phyloP scores from a whole-genome alignment of 2,888 invertebrate species.

The Cecidostiba fungosa region DNA sequence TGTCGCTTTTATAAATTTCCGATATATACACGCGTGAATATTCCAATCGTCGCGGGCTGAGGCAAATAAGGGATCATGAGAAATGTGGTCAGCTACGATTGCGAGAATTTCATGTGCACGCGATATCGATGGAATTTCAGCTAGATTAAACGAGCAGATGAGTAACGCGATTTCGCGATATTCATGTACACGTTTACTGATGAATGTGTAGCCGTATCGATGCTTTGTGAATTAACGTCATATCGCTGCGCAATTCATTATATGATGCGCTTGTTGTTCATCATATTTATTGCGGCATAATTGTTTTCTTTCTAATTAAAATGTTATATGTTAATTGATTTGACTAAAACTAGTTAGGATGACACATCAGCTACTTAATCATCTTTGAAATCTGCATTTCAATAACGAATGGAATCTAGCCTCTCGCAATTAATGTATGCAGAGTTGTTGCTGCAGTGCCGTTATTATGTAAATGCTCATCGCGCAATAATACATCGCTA shows the following conservation, averaged over 20 bases:
- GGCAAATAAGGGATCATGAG: conserved; percentile 1
- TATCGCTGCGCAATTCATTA: neutral
- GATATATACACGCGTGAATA: neutral
- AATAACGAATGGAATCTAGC: neutral
- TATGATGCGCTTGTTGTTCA: neutral
- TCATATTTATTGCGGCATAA: too few relatives aligned
- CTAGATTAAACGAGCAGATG: neutral
- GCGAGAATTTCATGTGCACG: neutral
- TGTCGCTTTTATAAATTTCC: neutral
- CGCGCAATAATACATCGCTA: neutral
- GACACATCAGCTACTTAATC: neutral
- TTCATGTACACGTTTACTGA: neutral
- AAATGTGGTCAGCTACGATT: neutral
- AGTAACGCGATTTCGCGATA: neutral
- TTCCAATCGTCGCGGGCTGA: neutral
- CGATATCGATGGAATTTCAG: neutral
- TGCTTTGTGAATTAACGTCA: neutral
- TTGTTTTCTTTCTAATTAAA: neutral
- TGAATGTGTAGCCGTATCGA: neutral
- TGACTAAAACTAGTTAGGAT: neutral
- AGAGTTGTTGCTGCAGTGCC: too few relatives aligned
- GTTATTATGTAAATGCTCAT: neutral
- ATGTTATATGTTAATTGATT: too few relatives aligned
- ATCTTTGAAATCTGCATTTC: neutral
- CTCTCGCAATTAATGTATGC: conserved; percentile 2